Percentiles rank a stretch among this genome's conserved stretches.
Conservation (phyloP, 1,140 invertebrate genomes). For the Eciton burchellii region DNA sequence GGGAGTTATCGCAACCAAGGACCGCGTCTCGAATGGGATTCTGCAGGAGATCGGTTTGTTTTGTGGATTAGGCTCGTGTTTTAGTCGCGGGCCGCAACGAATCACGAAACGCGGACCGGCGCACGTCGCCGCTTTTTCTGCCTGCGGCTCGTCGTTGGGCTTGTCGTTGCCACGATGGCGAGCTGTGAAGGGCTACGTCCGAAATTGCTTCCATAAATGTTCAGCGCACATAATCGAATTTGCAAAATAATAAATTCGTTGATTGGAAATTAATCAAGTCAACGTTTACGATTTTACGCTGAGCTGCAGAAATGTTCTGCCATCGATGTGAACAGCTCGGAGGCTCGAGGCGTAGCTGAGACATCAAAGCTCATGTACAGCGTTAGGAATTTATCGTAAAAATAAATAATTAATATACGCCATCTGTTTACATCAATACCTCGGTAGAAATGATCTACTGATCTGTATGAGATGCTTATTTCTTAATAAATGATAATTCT, state of each 20-base stretch:
- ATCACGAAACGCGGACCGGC: slow-evolving; percentile 67
- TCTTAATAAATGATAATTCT: slow-evolving; percentile 34
- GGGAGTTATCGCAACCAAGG: slow-evolving; percentile 1
- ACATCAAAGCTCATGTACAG: slow-evolving; percentile 46
- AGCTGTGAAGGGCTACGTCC: slow-evolving; percentile 20
- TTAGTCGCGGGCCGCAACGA: slow-evolving; percentile 69
- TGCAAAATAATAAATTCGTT: slow-evolving; percentile 44
- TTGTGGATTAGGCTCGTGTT: slow-evolving; percentile 73
- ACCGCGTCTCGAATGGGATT: slow-evolving; percentile 7
- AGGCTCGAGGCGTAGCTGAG: neutral
- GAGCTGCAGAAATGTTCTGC: slow-evolving; percentile 5
- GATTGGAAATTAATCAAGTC: slow-evolving; percentile 57
- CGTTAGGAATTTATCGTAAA: slow-evolving; percentile 57
- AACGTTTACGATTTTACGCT: slow-evolving; percentile 46
- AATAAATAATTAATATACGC: slow-evolving; percentile 61
- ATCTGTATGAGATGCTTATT: slow-evolving; percentile 40
- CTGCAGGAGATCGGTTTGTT: slow-evolving; percentile 66
- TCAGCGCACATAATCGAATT: slow-evolving; percentile 54
- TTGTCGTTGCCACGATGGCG: slow-evolving; percentile 33
- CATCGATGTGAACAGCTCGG: neutral
- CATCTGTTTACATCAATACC: slow-evolving; percentile 36
- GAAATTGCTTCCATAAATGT: slow-evolving; percentile 59
- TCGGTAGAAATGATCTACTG: slow-evolving; percentile 41
- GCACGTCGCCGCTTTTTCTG: slow-evolving; percentile 70
- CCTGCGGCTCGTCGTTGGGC: slow-evolving; percentile 49